Conservation (phyloP, 2,113 vertebrate species). For the Lepidiolamprologus cunningtoni region DNA sequence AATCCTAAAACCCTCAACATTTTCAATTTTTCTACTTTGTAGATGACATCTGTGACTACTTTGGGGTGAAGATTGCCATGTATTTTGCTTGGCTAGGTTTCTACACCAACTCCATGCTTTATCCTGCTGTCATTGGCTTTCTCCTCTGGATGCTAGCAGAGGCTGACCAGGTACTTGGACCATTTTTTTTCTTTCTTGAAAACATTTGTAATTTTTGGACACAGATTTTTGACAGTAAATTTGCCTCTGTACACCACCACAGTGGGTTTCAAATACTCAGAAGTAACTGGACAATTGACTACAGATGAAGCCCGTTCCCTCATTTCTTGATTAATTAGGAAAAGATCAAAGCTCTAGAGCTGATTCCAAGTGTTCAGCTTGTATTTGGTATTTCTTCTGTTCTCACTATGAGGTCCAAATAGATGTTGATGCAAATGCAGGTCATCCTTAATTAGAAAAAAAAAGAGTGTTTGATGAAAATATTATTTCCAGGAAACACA, state of each 20-base stretch:
- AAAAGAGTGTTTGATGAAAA: background rate
- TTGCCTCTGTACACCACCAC: accelerated
- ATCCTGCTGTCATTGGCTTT: constrained; percentile 89
- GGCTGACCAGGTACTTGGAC: constrained; percentile 80
- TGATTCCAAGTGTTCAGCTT: background rate
- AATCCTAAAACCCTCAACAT: background rate
- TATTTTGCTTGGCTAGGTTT: constrained; percentile 98
- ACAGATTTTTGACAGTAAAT: background rate
- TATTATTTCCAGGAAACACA: background rate
- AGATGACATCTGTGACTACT: constrained; percentile 98
- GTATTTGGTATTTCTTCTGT: background rate
- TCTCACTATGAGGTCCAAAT: background rate
- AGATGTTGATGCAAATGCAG: background rate
- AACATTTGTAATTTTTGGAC: background rate
- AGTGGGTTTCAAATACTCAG: background rate
- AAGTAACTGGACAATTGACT: background rate
- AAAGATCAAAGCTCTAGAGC: background rate
- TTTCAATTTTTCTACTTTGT: background rate
- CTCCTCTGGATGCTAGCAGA: constrained; percentile 93
- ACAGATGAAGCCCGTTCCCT: background rate
- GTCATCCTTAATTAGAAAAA: background rate
- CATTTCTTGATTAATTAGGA: background rate
- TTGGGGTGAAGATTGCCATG: constrained; percentile 95
- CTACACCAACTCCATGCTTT: constrained; percentile 95
- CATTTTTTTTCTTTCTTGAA: background rate